Evolutionary conservation across 1,140 invertebrate genomes (phyloP), one percentile per base, ranked within the genome.

Genomic region (Hetaerina americana): DNA sequence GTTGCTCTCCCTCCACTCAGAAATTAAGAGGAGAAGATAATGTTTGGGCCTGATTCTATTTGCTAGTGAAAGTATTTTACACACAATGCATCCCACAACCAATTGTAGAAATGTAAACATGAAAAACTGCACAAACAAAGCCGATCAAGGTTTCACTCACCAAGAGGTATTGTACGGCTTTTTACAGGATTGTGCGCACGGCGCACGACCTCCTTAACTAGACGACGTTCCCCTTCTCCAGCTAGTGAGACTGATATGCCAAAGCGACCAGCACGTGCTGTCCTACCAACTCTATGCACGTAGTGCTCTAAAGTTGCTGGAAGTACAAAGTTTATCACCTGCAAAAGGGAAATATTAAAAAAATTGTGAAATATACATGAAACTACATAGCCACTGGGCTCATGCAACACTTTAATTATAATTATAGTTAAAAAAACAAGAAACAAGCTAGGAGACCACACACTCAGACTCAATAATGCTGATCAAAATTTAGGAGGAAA

Each of bases 301-400:
- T 99, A 99, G 81, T 97, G 95, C 78, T 98, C 93, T 10, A 97
- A 81, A 0, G 93, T 94, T 24, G 90, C 89, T 1, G 97, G 97
- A 90, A 99, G 91, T 0, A 94, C 90, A 80, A 96, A 98, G 82
- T 99, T 99, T 57, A 99, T 93, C 3, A 98, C 85, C 86, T 86
- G 31, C 31, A 69, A 66, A 66, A 27, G 27, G 57, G 5, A n/a
- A 72, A 28, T 66, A 66, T 69, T 10, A 72, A 70, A 69, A 69
- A 26, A 26, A 69, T 8, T 8, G 18, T 40, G 18, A 8, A 8
- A 40, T 40, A 40, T 40, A n/a, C n/a, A n/a, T n/a, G n/a, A n/a
- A n/a, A n/a, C n/a, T n/a, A n/a, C n/a, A n/a, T n/a, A n/a, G n/a
- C n/a, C n/a, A n/a, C n/a, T n/a, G n/a, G n/a, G n/a, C n/a, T n/a